Base-by-base conservation (phyloP, 2,888 invertebrate genomes). In the Eubasilissa splendida region DNA sequence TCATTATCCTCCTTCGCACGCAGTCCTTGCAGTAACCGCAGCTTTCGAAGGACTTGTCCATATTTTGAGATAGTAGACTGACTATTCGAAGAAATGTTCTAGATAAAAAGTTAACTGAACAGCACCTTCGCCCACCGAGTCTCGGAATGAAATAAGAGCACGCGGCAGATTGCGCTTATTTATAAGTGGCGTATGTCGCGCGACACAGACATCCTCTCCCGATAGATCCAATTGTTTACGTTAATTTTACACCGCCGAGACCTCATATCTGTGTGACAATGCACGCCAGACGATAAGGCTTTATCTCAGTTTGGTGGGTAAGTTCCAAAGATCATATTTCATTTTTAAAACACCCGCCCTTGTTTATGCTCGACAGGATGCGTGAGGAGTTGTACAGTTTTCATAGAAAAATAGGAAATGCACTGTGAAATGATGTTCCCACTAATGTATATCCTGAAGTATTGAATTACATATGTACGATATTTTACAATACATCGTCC, bases 1-100 rank as follows among this genome's bases (percentile, higher is more conserved):
- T 88, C 85, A 87, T 86, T 63, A 90, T 84, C 22, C 90, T 87
- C 82, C 88, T 85, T 14, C 90, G 89, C 73, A 91, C 88, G 85
- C 91, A 91, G 60, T 90, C 88, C 84, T 86, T 87, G 86, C 91
- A 91, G 82, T 90, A 90, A 33, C 91, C 91, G 86, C 91, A 91
- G 83, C 86, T 88, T 79, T 89, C 88, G 76, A 66, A 52, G 8
- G 63, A 60, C 12, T 77, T 65, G 11, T 80, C 76, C 77, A 77
- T 68, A 14, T 14, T 68, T n/a, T n/a, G n/a, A 42, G 1, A 14
- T n/a, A 14, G 14, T 63, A 14, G 50, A 11, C 22, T 10, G 33
- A 66, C 42, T 66, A 12, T 66, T 42, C 33, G 42, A 66, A 22
- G 7, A 42, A 42, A 42, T 5, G 42, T 42, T 42, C 7, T 42